These are phyloP conservation scores for Dryobotodes eremita DNA, from an alignment of 2,888 invertebrate genomes.

Conservation along the genomic window DNA sequence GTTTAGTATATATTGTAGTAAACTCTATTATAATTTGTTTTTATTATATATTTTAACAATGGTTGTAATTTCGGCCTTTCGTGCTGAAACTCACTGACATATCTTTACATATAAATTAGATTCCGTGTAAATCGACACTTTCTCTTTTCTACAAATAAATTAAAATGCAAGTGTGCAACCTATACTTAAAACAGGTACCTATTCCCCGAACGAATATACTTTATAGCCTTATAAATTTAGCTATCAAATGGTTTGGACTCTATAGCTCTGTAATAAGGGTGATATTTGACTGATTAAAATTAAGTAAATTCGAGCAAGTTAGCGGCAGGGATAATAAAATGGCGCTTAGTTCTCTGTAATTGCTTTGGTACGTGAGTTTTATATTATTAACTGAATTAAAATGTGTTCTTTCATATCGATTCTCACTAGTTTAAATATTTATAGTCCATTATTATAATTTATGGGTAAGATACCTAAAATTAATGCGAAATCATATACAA, in stretches of 20 bases:
- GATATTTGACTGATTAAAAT: constrained; percentile 52
- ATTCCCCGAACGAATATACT: constrained; percentile 67
- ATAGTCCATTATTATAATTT: neutral
- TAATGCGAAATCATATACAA: neutral
- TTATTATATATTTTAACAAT: too few relatives aligned
- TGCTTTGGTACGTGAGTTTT: constrained; percentile 74
- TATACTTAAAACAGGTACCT: constrained; percentile 67
- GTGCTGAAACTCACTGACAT: neutral
- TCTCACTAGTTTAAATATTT: constrained; percentile 34
- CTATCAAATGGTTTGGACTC: constrained; percentile 36
- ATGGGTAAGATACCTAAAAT: too few relatives aligned
- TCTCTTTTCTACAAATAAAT: constrained; percentile 64
- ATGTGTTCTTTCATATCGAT: constrained; percentile 48
- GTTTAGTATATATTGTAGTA: too few relatives aligned
- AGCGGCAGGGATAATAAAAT: constrained; percentile 73
- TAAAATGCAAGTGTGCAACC: constrained; percentile 71
- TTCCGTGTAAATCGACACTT: constrained; percentile 51
- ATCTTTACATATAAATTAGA: constrained; percentile 21
- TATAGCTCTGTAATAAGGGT: constrained; percentile 34
- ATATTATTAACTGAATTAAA: constrained; percentile 71
- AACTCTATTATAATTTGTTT: too few relatives aligned
- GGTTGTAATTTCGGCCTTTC: constrained; percentile 5
- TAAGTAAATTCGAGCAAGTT: constrained; percentile 68
- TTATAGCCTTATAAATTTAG: constrained; percentile 67
- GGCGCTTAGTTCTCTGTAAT: constrained; percentile 74